Evolutionary conservation across 2,888 invertebrate species (phyloP), one percentile per base, ranked within the genome.

Genomic region (Caenorhabditis japonica): DNA sequence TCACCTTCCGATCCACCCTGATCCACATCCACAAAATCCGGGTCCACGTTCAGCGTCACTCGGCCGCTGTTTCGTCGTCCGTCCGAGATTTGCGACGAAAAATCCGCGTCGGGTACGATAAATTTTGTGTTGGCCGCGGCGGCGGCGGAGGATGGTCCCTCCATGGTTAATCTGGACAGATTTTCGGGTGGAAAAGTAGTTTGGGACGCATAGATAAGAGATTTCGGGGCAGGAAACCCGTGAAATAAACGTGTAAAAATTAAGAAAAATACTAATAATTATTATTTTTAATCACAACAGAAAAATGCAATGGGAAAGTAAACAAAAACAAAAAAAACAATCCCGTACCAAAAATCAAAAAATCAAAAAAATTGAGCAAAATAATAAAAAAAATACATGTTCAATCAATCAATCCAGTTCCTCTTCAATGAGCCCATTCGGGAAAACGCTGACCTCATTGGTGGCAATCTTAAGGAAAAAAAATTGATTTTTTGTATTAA

Each of bases 391-490:
- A 55, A 44, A 46, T 17, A 10, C 21, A 10, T 19, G 13, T 15
- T 38, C 17, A 5, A 17, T 30, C 3, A 34, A 23, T 56, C 47
- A 72, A 39, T 75, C 75, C 12, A 75, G 61, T 13, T 69, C 75
- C 2, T 70, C 59, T n/a, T 70, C 75, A 19, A 69, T 49, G n/a
- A 64, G 59, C 8, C 75, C 75, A 49, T 70, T 62, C 34, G 46
- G 59, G 44, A 69, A 75, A 12, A 43, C n/a, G 19, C 8, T 27
- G 23, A 49, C 43, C 3, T 43, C 53, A 33, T 30, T 53, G 3
- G 12, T 39, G 21, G 25, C n/a, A 19, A 59, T 13, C 70, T 70
- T 8, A 25, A 17, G 36, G 69, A 38, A 44, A 64, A 59, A 60
- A 36, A 8, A 27, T 30, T 30, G 17, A 30, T 23, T 17, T 49